Conservation (phyloP, 2,797 vertebrate genomes). For the Esox lucius region DNA sequence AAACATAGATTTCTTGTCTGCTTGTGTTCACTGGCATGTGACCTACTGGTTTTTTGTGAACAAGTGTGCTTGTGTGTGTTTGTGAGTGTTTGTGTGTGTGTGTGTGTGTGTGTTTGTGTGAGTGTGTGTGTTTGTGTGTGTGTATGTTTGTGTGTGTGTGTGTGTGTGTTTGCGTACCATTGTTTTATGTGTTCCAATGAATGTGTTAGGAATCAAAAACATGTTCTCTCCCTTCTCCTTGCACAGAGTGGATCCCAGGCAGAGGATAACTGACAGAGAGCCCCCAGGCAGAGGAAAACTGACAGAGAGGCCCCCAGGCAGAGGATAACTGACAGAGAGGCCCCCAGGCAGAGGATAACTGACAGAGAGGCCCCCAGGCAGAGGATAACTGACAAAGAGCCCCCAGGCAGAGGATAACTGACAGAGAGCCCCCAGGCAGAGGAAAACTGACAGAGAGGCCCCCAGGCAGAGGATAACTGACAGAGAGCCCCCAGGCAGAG, state of each 20-base stretch:
- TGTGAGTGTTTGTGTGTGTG: too few relatives aligned
- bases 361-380: neutral
- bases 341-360: too few relatives aligned
- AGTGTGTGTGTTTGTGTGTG: too few relatives aligned
- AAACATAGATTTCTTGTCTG: neutral
- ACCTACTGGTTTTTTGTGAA: neutral
- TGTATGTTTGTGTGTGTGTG: too few relatives aligned
- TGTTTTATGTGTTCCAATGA: constrained; percentile 62
- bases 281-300: too few relatives aligned
- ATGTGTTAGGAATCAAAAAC: constrained; percentile 64
- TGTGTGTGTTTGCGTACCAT: constrained; percentile 17
- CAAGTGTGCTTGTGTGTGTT: constrained; percentile 44
- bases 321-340: constrained; percentile 12
- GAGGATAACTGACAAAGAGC: constrained; percentile 8
- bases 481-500: too few relatives aligned
- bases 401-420: too few relatives aligned
- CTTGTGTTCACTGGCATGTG: neutral
- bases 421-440: too few relatives aligned
- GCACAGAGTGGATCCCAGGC: neutral
- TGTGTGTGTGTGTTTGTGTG: neutral
- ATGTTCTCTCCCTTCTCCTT: constrained; percentile 43
- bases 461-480: too few relatives aligned
- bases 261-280: too few relatives aligned
- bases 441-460: neutral
- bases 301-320: neutral